Conservation (phyloP, 1,140 invertebrate genomes). For the Sinonovacula constricta region DNA sequence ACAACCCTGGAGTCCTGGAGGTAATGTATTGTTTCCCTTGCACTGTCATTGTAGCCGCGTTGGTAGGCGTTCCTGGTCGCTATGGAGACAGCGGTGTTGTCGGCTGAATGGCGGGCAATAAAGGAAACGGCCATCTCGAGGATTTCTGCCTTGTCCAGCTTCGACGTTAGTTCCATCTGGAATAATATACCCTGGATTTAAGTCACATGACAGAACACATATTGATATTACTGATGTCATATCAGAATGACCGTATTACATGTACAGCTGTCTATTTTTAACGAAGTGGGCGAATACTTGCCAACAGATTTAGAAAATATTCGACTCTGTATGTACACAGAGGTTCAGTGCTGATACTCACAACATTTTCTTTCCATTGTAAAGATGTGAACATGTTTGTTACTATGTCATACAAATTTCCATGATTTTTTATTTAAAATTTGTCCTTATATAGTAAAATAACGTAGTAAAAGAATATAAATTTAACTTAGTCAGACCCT, state of each 20-base stretch:
- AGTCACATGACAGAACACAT: too few species aligned
- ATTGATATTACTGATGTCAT: too few species aligned
- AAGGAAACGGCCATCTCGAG: constrained; percentile 23
- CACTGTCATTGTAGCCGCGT: constrained; percentile 15
- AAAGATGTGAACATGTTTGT: too few species aligned
- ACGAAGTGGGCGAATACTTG: not conserved
- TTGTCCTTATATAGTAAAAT: not conserved
- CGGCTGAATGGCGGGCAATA: not conserved
- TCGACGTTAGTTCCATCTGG: not conserved
- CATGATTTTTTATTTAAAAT: not conserved
- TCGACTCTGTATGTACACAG: not conserved
- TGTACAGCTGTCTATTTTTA: too few species aligned
- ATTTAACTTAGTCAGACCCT: not conserved
- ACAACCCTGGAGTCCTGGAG: too few species aligned
- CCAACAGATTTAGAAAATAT: not conserved
- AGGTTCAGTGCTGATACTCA: not conserved
- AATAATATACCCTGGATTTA: too few species aligned
- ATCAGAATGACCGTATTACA: too few species aligned
- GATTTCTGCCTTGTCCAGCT: constrained; percentile 37
- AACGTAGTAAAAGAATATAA: not conserved
- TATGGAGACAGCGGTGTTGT: not conserved
- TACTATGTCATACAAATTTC: too few species aligned
- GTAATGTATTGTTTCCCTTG: constrained; percentile 12
- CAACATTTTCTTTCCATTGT: too few species aligned
- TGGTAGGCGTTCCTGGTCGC: not conserved